Percentiles rank a stretch among this genome's conserved stretches.
Conservation (phyloP, 2,888 invertebrate genomes). For the Pollenia labialis region DNA sequence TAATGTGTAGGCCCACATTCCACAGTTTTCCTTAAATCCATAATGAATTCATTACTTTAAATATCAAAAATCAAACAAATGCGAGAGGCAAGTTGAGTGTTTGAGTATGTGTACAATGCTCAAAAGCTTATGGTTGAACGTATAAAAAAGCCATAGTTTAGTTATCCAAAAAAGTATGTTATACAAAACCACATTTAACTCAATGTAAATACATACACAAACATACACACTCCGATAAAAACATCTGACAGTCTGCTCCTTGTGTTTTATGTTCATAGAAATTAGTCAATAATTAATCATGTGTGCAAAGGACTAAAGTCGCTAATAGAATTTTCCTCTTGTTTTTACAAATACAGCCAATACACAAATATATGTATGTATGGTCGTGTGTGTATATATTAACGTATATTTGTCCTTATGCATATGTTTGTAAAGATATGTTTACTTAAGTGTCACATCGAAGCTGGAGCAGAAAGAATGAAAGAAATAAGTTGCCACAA, state of each 20-base stretch:
- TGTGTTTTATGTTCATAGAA: slow-evolving; percentile 76
- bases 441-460: slow-evolving; percentile 68
- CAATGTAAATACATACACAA: slow-evolving; percentile 7
- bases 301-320: slow-evolving; percentile 79
- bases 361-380: slow-evolving; percentile 6
- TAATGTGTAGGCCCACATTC: no score
- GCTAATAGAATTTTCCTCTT: slow-evolving; percentile 77
- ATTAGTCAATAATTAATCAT: slow-evolving; percentile 83
- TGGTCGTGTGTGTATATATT: slow-evolving; percentile 23
- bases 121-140: slow-evolving; percentile 69
- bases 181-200: slow-evolving; percentile 50
- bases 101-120: slow-evolving; percentile 58
- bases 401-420: slow-evolving; percentile 16
- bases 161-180: slow-evolving; percentile 58
- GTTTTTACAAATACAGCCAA: slow-evolving; percentile 61
- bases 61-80: slow-evolving; percentile 34
- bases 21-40: background rate
- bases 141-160: slow-evolving; percentile 43
- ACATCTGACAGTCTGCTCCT: slow-evolving; percentile 18
- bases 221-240: background rate
- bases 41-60: slow-evolving; percentile 43
- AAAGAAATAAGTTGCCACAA: background rate
- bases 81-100: background rate
- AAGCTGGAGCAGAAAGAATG: slow-evolving; percentile 8
- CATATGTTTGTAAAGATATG: slow-evolving; percentile 50